Base-by-base conservation (phyloP, 2,113 vertebrate species). In the Chascanopsetta lugubris region DNA sequence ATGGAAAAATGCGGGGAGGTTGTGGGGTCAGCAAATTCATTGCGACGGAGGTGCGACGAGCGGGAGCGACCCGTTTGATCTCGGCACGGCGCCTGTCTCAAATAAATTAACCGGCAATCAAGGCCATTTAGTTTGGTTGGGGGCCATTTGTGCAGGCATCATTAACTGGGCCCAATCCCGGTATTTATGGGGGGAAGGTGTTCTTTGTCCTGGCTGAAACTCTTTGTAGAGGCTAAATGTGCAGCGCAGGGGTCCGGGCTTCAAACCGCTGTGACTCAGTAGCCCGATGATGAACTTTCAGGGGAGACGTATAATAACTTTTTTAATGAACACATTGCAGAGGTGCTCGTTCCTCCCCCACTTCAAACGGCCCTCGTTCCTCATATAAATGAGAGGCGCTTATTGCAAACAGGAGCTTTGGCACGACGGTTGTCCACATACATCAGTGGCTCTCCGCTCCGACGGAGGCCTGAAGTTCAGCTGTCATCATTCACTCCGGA, bases 61-160 rank as follows among this genome's bases (percentile, higher is more conserved):
- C 45, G 29, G 72, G 83, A 82, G 59, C 43, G 20, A 73, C 78
- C 60, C 1, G 81, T 92, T 90, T 93, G 90, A 92, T 91, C 91
- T 84, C 85, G 30, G 83, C 49, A 80, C 42, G 88, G 62, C 6
- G 76, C 88, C 86, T 62, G 80, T 87, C 86, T 88, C 88, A 70
- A 88, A 89, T 87, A 90, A 91, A 90, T 91, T 87, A 90, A 84
- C 34, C 80, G 56, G 74, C 85, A 90, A 91, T 87, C 61, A 54
- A 57, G 86, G 79, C 81, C 46, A 77, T 86, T 91, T 90, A 82
- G 59, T 90, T 81, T 84, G 84, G 84, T 86, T 61, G 67, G 77
- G 80, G 87, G 86, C 81, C 85, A 76, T 87, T 88, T 84, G 75
- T 82, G 82, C 74, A 85, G 76, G 87, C 83, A 83, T 88, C 87